Evolutionary conservation across 1,140 invertebrate species (phyloP), one percentile per base, ranked within the genome.

Genomic region (Hypsibius dujardini): DNA sequence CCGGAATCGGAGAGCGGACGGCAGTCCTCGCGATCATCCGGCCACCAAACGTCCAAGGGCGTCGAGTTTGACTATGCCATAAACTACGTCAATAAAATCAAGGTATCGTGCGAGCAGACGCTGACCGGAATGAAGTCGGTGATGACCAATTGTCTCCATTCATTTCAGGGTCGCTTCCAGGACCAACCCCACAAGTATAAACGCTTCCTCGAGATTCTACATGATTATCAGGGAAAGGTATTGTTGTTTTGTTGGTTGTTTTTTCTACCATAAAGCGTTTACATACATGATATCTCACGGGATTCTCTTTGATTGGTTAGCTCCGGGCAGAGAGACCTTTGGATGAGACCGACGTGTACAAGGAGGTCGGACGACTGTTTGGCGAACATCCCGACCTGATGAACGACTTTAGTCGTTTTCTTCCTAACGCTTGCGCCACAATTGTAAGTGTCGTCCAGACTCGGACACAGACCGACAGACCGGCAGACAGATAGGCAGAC

Each of bases 51-150:
- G 1, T 76, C 75, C 59, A 92, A 95, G 79, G 93, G 93, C 1
- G 93, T 98, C 14, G 93, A 98, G 80, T 98, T 98, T 79, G 97
- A 98, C 82, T 93, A 98, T 82, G 95, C 95, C 56, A 96, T 98
- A 74, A 95, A 95, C 77, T 98, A 98, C 81, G 95, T 98, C 70
- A 98, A 98, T 81, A 98, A 98, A 83, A 98, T 98, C 73, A 98
- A 98, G 86, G 91, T 93, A 74, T 74, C 0, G 28, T 28, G 28
- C 28, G 28, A 28, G 0, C 28, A 28, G 28, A 28, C 28, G 28
- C 28, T 28, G 28, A 28, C 28, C 28, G 28, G 28, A 28, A 28
- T 28, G 28, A 28, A 28, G 28, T 28, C 28, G 28, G 28, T 28
- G 28, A 28, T 28, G 28, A 28, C 28, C 28, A 28, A 28, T 28